Percentiles rank a stretch among this genome's conserved stretches.
Evolutionary conservation across 2,888 invertebrate genomes (phyloP).

Genomic region (Unio delphinus): DNA sequence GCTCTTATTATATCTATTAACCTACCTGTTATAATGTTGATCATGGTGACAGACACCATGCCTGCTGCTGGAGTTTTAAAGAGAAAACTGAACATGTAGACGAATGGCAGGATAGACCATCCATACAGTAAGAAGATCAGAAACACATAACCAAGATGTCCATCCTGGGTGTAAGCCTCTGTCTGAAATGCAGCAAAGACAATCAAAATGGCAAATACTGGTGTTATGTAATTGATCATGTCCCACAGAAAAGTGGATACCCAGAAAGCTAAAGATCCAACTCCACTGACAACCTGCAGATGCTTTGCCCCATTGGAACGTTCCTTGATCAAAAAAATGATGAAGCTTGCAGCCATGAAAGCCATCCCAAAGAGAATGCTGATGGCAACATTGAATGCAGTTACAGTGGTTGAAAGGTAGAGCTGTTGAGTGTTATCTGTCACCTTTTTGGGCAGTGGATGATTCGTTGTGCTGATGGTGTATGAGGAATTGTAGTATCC

Average conservation of each 20-base stretch:
- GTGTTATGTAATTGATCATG: slow-evolving; percentile 77
- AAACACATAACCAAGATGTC: slow-evolving; percentile 72
- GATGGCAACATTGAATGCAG: slow-evolving; percentile 52
- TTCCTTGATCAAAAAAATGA: slow-evolving; percentile 64
- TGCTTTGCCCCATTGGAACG: slow-evolving; percentile 57
- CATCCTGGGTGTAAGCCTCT: slow-evolving; percentile 75
- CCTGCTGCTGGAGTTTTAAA: slow-evolving; percentile 84
- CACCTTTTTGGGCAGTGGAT: slow-evolving; percentile 41
- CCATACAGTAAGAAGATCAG: slow-evolving; percentile 80
- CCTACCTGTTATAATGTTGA: slow-evolving; percentile 81
- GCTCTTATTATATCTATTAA: not conserved
- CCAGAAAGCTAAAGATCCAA: slow-evolving; percentile 78
- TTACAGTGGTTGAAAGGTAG: slow-evolving; percentile 29
- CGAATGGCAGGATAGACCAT: slow-evolving; percentile 81
- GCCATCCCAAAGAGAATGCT: slow-evolving; percentile 64
- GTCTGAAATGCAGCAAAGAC: slow-evolving; percentile 80
- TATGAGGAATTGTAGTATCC: slow-evolving; percentile 17
- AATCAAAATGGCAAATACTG: slow-evolving; percentile 76
- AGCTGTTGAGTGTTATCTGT: slow-evolving; percentile 30
- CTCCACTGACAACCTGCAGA: slow-evolving; percentile 67
- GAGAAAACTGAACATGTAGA: slow-evolving; percentile 80
- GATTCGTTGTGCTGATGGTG: slow-evolving; percentile 33
- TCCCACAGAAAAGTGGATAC: slow-evolving; percentile 80
- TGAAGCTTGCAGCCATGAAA: slow-evolving; percentile 63
- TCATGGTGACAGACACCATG: slow-evolving; percentile 81